Base-by-base conservation (phyloP, 2,888 invertebrate genomes). In the Aplocera efformata region DNA sequence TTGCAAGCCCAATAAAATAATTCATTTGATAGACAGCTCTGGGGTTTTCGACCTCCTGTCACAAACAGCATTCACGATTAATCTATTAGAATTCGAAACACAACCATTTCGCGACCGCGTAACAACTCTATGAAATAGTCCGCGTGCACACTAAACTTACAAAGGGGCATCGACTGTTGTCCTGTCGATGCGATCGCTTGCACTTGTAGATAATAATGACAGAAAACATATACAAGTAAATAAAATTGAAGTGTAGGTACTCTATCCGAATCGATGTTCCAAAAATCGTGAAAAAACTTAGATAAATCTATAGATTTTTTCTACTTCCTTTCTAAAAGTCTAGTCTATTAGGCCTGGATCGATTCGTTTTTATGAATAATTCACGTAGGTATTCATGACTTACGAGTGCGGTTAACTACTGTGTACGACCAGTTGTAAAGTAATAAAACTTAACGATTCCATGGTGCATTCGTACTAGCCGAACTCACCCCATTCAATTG, bases 81-180 rank as follows among this genome's bases (percentile, higher is more conserved):
- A 72, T 76, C 75, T 73, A 79, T 83, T 82, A 77, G 58, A 63
- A 82, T 83, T 79, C 78, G 71, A 65, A 69, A 68, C 50, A 46
- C 52, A 58, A 56, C 52, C 63, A 65, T 70, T 71, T 65, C 62
- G 65, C 72, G 69, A 67, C 58, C 58, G 52, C 56, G 55, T 63
- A 62, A 56, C 57, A 55, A 56, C 46, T 48, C 34, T 57, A 57
- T 39, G 35, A 44, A 44, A 44, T 35, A 35, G 39, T 40, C 25
- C 28, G 7, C 33, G 36, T 45, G 29, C 45, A 37, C 7, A 40
- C 25, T 21, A 7, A 5, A 4, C 6, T 5, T 7, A 7, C 4
- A 22, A 3, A 22, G 22, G 6, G 4, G 6, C 6, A 20, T 20
- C 4, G 20, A 20, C 20, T 3, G 20, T 20, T 20, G 20, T 6